phyloP scores from a whole-genome alignment of 2,797 vertebrate genomes.

The Salarias fasciatus region DNA sequence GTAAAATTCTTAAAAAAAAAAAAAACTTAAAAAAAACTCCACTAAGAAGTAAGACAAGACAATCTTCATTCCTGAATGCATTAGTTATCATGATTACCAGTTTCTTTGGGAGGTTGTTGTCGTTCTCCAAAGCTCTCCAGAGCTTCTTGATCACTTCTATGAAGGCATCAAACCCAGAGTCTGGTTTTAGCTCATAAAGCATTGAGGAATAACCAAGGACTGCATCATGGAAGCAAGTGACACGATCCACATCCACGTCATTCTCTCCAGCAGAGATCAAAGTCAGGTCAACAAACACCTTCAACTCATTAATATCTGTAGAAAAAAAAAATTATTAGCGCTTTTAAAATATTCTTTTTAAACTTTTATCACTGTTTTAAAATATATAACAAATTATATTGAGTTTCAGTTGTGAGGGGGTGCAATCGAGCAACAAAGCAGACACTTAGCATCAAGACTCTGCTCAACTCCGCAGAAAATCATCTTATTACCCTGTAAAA shows the following conservation, averaged over 20 bases:
- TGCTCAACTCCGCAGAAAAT: no score
- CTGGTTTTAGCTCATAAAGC: conserved; percentile 87
- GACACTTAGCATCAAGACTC: no score
- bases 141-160: conserved; percentile 85
- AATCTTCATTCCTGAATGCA: no score
- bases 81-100: conserved; percentile 80
- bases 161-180: conserved; percentile 82
- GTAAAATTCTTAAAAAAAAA: no score
- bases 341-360: no score
- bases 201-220: conserved; percentile 91
- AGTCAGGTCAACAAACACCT: conserved; percentile 97
- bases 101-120: conserved; percentile 87
- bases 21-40: no score
- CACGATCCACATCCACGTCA: conserved; percentile 95
- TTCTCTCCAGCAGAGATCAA: conserved; percentile 99
- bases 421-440: no score
- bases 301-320: conserved; percentile 95
- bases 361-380: no score
- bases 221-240: conserved; percentile 93
- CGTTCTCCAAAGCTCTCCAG: conserved; percentile 93
- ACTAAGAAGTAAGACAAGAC: no score
- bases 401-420: not conserved
- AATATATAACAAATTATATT: not conserved
- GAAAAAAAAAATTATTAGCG: no score
- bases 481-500: no score